A percentile compares a stretch with the other conserved stretches of the same genome.
Evolutionary conservation across 2,113 vertebrate genomes (phyloP).

Genomic region (Cygnus atratus): DNA sequence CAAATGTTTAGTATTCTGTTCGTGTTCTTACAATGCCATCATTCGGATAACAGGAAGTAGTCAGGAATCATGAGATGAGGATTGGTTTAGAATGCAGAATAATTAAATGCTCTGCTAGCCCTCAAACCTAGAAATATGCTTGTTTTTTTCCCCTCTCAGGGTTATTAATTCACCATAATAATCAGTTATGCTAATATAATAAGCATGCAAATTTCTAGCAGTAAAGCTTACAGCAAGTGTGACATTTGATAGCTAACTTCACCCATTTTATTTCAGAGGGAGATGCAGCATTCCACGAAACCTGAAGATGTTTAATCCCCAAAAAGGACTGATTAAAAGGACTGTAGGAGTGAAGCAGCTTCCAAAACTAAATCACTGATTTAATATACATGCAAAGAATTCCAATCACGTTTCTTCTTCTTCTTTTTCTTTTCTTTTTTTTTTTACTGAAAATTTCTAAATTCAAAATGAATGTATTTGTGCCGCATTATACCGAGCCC

Average conservation of each 20-base stretch:
- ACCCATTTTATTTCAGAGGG: slow-evolving; percentile 71
- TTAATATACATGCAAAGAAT: slow-evolving; percentile 36
- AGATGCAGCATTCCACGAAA: slow-evolving; percentile 48
- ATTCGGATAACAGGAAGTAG: slow-evolving; percentile 2
- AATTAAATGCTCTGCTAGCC: slow-evolving; percentile 23
- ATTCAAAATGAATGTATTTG: not conserved
- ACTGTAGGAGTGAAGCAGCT: slow-evolving; percentile 70
- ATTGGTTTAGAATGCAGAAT: not conserved
- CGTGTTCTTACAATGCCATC: not conserved
- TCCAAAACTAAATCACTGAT: slow-evolving; percentile 80
- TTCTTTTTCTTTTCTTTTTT: not conserved
- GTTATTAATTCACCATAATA: slow-evolving; percentile 36
- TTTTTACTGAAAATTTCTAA: not conserved
- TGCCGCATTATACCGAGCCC: not conserved
- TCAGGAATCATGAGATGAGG: not conserved
- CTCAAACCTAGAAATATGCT: not conserved
- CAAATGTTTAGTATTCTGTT: slow-evolving; percentile 2
- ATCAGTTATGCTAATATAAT: slow-evolving; percentile 18
- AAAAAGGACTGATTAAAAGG: slow-evolving; percentile 73
- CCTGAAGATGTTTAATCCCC: slow-evolving; percentile 61
- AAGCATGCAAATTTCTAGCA: not conserved
- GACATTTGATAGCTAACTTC: slow-evolving; percentile 26
- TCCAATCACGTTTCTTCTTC: not conserved
- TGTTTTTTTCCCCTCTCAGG: not conserved
- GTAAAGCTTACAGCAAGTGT: not conserved